Percentiles rank a stretch among this genome's conserved stretches.
phyloP scores from a whole-genome alignment of 2,888 invertebrate genomes.

The Subacronicta megacephala region DNA sequence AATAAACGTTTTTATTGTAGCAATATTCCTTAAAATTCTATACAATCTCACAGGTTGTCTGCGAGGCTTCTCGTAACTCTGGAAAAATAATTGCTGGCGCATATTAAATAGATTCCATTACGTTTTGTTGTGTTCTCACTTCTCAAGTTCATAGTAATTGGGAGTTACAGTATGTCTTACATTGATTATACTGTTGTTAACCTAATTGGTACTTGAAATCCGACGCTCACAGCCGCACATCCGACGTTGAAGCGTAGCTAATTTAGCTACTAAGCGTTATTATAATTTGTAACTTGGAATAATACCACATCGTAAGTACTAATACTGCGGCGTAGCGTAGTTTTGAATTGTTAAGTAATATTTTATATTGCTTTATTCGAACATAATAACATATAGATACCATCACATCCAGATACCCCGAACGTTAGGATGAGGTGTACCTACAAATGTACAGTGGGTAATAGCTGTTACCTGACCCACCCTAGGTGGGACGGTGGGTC shows the following conservation, averaged over 20 bases:
- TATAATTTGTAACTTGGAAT: not conserved
- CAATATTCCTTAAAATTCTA: constrained; percentile 32
- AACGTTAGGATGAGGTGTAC: too few relatives aligned
- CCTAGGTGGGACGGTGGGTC: too few relatives aligned
- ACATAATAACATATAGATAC: too few relatives aligned
- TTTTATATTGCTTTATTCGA: too few relatives aligned
- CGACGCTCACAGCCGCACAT: not conserved
- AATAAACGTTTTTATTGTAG: constrained; percentile 31
- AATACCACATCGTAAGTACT: too few relatives aligned
- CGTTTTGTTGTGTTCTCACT: constrained; percentile 10
- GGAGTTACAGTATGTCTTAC: constrained; percentile 3
- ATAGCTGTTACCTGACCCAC: too few relatives aligned
- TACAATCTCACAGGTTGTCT: constrained; percentile 35
- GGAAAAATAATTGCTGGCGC: constrained; percentile 43
- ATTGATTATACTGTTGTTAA: constrained; percentile 10
- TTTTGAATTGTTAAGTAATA: too few relatives aligned
- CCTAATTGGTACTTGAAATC: constrained; percentile 9
- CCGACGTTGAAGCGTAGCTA: not conserved
- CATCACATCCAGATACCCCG: too few relatives aligned
- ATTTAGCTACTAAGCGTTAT: constrained; percentile 6
- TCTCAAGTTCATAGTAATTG: constrained; percentile 5
- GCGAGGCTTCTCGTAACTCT: constrained; percentile 37
- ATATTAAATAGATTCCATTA: constrained; percentile 35
- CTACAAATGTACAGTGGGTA: too few relatives aligned
- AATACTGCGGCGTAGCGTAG: too few relatives aligned